Percentiles rank a stretch among this genome's conserved stretches.
Evolutionary conservation across 2,113 vertebrate species (phyloP).

Genomic region (Anhinga rufa): DNA sequence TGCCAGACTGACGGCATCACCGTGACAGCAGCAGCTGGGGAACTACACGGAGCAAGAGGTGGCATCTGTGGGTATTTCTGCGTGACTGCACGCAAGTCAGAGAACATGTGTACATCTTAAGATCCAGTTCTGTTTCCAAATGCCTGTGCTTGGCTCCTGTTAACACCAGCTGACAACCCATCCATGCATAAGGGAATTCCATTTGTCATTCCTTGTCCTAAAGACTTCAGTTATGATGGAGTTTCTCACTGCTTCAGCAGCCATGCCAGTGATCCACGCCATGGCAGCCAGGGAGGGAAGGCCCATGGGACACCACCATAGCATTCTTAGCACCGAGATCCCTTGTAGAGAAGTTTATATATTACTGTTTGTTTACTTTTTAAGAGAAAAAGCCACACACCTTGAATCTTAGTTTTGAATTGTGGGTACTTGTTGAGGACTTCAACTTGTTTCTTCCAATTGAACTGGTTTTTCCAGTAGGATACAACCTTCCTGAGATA

Average conservation of each 20-base stretch:
- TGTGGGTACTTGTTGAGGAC: constrained; percentile 77
- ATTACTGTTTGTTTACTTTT: not conserved
- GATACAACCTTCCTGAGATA: constrained; percentile 70
- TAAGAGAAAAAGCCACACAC: constrained; percentile 15
- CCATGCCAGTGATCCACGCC: not conserved
- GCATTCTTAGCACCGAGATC: not conserved
- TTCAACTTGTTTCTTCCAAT: constrained; percentile 78
- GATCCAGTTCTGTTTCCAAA: not conserved
- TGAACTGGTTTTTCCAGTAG: constrained; percentile 77
- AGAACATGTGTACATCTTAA: not conserved
- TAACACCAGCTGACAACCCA: constrained; percentile 17
- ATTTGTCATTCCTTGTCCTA: constrained; percentile 16
- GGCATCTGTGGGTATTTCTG: not conserved
- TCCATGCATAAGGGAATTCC: not conserved
- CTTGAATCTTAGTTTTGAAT: constrained; percentile 82
- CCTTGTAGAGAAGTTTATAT: not conserved
- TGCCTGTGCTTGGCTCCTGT: not conserved
- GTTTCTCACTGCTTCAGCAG: not conserved
- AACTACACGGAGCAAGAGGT: not conserved
- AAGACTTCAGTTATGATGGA: not conserved
- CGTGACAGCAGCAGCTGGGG: not conserved
- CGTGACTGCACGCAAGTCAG: not conserved
- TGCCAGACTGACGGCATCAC: not conserved
- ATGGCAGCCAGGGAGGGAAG: not conserved
- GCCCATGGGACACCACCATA: not conserved